Conservation (phyloP, 2,797 vertebrate species). For the Artibeus lituratus region DNA sequence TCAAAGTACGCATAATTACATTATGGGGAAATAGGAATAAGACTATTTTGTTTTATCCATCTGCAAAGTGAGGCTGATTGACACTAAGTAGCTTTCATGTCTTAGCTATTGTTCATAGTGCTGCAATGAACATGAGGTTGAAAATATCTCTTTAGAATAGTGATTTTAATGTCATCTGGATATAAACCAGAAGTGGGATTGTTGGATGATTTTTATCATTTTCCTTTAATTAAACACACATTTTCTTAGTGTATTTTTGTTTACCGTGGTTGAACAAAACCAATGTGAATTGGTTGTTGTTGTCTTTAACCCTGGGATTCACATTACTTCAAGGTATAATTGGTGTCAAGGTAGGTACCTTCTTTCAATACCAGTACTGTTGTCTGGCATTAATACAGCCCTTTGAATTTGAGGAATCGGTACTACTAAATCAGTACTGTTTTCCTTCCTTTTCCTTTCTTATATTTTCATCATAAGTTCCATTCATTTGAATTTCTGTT, state of each 20-base stretch:
- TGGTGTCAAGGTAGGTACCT: neutral
- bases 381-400: neutral
- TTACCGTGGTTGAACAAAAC: neutral
- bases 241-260: neutral
- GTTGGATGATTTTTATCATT: neutral
- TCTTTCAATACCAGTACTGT: neutral
- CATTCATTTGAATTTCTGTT: neutral
- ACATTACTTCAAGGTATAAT: neutral
- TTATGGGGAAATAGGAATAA: neutral
- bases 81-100: neutral
- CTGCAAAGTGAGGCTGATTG: neutral
- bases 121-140: neutral
- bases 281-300: too few relatives aligned
- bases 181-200: too few relatives aligned
- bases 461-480: neutral
- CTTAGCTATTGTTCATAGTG: neutral
- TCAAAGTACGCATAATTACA: neutral
- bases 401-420: neutral
- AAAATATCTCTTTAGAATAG: neutral
- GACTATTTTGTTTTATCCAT: neutral
- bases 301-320: neutral
- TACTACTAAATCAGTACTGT: neutral
- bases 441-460: neutral
- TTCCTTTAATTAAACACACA: neutral
- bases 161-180: neutral